A percentile compares a stretch with the other conserved stretches of the same genome.
Conservation (phyloP, 37 sponge, comb jelly and placozoan species). For the Crambe crambe region DNA sequence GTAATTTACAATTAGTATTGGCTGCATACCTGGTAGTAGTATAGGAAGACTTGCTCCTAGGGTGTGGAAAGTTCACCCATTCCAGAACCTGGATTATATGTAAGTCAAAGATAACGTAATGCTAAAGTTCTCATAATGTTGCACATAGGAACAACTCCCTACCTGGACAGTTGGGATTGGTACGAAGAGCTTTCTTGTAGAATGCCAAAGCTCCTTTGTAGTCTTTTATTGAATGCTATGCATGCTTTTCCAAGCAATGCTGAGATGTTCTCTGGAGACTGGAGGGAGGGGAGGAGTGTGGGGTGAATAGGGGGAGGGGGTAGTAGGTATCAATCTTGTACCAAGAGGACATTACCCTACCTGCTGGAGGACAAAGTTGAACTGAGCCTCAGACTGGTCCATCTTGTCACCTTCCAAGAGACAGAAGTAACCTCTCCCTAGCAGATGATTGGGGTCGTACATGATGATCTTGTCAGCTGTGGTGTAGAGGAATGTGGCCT, state of each 20-base stretch:
- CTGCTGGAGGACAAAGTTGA: conserved; percentile 94
- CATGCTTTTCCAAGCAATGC: conserved; percentile 83
- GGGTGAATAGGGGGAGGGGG: neutral
- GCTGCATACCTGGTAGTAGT: conserved; percentile 86
- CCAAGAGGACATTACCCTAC: conserved; percentile 2
- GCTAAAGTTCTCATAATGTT: no score
- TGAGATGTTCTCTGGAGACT: conserved; percentile 68
- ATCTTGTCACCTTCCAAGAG: conserved; percentile 95
- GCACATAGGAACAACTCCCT: no score
- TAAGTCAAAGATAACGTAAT: no score
- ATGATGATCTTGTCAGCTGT: conserved; percentile 98
- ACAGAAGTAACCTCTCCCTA: conserved; percentile 95
- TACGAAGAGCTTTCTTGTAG: conserved; percentile 93
- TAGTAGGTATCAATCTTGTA: neutral
- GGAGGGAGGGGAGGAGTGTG: neutral
- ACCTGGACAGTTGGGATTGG: conserved; percentile 88
- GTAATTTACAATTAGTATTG: no score
- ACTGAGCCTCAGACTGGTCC: conserved; percentile 98
- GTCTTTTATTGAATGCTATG: conserved; percentile 94
- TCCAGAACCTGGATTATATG: no score
- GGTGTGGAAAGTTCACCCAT: conserved; percentile 95
- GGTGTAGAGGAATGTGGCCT: conserved; percentile 92
- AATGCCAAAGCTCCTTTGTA: conserved; percentile 91
- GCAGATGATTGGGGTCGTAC: conserved; percentile 92
- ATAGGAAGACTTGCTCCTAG: conserved; percentile 96